Percentiles rank a stretch among this genome's conserved stretches.
Conservation (phyloP, 53 echinoderm and acorn worm species). For the Astropecten irregularis region DNA sequence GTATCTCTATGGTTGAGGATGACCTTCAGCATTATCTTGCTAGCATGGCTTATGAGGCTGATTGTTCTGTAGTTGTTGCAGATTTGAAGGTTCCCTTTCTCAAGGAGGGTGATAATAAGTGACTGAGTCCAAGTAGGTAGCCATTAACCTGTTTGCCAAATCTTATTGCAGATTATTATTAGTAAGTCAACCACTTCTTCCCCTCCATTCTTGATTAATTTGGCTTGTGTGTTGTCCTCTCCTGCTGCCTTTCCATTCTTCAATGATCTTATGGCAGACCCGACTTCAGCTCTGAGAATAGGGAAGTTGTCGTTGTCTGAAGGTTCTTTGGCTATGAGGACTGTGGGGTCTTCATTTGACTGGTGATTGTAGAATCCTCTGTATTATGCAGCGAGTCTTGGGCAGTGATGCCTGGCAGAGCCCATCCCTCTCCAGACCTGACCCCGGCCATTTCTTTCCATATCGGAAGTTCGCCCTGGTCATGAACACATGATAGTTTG, state of each 20-base stretch:
- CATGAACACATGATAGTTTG: too few species aligned
- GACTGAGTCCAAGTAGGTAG: constrained; percentile 49
- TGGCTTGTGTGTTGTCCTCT: too few species aligned
- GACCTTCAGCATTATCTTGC: constrained; percentile 53
- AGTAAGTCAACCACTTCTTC: background rate
- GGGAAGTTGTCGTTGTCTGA: background rate
- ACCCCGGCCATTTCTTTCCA: too few species aligned
- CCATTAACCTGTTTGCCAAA: constrained; percentile 52
- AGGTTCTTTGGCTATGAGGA: background rate
- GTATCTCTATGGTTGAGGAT: too few species aligned
- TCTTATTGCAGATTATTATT: constrained; percentile 19
- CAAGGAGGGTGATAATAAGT: constrained; percentile 35
- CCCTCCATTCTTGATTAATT: constrained; percentile 7
- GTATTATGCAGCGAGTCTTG: too few species aligned
- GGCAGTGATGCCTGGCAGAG: too few species aligned
- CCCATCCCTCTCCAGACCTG: too few species aligned
- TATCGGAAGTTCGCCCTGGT: too few species aligned
- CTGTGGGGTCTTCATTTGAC: background rate
- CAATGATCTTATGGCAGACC: constrained; percentile 26
- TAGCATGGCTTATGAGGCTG: constrained; percentile 55
- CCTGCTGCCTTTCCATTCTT: constrained; percentile 11
- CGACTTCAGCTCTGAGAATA: constrained; percentile 30
- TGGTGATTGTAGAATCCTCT: constrained; percentile 22
- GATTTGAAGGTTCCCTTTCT: too few species aligned
- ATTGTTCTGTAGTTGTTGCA: constrained; percentile 58